Base-by-base conservation (phyloP, 2,797 vertebrate species). In the Bovichtus variegatus region DNA sequence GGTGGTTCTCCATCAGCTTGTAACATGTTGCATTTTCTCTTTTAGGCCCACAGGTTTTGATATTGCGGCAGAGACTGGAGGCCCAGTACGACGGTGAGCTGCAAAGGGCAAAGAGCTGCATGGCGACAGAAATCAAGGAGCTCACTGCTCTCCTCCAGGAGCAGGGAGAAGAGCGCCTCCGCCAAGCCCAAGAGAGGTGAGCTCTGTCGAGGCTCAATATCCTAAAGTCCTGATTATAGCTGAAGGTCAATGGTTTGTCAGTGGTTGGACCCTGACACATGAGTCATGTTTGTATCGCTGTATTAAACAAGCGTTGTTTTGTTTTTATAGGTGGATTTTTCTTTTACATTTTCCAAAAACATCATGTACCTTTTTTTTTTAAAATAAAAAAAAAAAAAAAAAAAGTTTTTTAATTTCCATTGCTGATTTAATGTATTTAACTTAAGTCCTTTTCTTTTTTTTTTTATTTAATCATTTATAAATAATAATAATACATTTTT, bases 111-210 rank as follows among this genome's bases (percentile, higher is more conserved):
- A 93, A 90, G 82, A 88, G 34, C 2, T 80, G 80, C 27, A 92
- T 93, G 91, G 89, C 90, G 21, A 54, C 87, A 55, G 94, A 96
- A 58, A 86, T 95, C 60, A 94, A 96, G 74, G 92, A 94, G 38
- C 68, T 92, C 15, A 86, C 70, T 0, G 72, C 74, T 36, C 60
- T 69, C 18, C 84, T 96, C 16, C 89, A 94, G 79, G 92, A 95
- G 68, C 95, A 96, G 73, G 87, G 84, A 9, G 91, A 95, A 1
- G 76, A 89, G 50, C 95, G 84, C 80, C 85, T 97, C 27, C 76
- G 16, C 73, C 91, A 95, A 82, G 93, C 93, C 36, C 92, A 93
- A 72, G 90, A 81, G 70, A 96, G 96, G 98, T 99, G 61, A 84
- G 93, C 29, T 43, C 27, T 27, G 3, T 36, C 9, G 12, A 54